Evolutionary conservation across 2,113 vertebrate species (phyloP), one percentile per base, ranked within the genome.

Genomic region (Oreochromis aureus): DNA sequence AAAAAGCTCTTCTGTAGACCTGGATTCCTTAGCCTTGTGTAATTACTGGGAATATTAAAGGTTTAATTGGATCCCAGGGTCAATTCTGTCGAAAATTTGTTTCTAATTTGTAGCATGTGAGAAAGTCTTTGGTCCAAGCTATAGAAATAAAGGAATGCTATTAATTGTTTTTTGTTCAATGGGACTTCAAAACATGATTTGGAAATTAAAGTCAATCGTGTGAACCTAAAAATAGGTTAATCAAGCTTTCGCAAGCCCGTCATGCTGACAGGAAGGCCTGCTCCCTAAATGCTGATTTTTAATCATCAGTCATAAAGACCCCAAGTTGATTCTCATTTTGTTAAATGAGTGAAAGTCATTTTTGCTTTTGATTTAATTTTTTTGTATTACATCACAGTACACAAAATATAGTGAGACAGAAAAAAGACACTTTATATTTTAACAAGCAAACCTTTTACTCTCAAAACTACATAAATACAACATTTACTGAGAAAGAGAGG

Each of bases 31-130:
- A 55, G 7, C 18, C 27, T 41, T 19, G 22, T 58, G 51, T 86
- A 93, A 94, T 93, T 92, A 93, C 69, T 83, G 4, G 9, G 88
- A 93, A 90, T 90, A 87, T 89, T 59, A 58, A 55, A 36, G 80
- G 69, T 87, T 80, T 89, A 83, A 89, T 89, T 90, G 44, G 81
- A 83, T 87, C 18, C 30, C 39, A 8, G 5, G 5, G 30, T 83
- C 12, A 84, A 19, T 83, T 79, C 83, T 54, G 24, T 24, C 6
- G 13, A 58, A 80, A 54, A 48, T 5, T 71, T 34, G 39, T 61
- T 90, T 81, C 11, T 81, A 81, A 81, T 85, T 1, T 78, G 18
- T 78, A 78, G 27, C 27, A 76, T 76, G 16, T 51, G 69, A 48
- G 44, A 3, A 78, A 19, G 16, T 34, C 6, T 41, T 69, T 69